phyloP scores from a whole-genome alignment of 2,888 invertebrate genomes.

The Galeopsomyia nigrocyanea region DNA sequence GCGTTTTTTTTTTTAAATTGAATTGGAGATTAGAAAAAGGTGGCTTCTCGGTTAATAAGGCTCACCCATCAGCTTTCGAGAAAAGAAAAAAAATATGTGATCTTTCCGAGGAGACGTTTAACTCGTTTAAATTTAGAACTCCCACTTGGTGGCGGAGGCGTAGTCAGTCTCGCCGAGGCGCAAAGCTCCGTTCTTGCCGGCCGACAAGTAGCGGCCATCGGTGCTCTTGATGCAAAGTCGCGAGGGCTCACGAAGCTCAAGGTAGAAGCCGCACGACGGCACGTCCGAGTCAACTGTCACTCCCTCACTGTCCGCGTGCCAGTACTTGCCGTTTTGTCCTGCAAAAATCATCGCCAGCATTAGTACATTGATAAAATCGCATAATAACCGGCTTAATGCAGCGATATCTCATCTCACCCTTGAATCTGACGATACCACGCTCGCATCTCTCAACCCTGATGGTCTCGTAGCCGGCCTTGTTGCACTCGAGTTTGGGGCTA shows the following conservation, averaged over 20 bases:
- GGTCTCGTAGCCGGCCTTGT: slow-evolving; percentile 94
- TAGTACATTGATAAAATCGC: no score
- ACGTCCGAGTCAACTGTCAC: slow-evolving; percentile 88
- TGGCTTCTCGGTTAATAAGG: background rate
- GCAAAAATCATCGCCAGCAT: slow-evolving; percentile 53
- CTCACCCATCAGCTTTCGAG: background rate
- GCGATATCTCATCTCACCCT: slow-evolving; percentile 74
- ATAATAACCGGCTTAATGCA: no score
- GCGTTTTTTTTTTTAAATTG: background rate
- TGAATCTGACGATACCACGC: slow-evolving; percentile 91
- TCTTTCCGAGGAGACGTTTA: background rate
- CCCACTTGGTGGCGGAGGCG: slow-evolving; percentile 91
- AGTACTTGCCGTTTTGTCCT: slow-evolving; percentile 95
- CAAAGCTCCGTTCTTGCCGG: slow-evolving; percentile 93
- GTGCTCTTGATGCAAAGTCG: slow-evolving; percentile 89
- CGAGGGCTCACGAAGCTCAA: slow-evolving; percentile 94
- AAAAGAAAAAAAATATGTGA: background rate
- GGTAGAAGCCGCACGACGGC: slow-evolving; percentile 87
- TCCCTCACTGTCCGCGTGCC: slow-evolving; percentile 91
- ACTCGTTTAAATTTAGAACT: slow-evolving; percentile 76
- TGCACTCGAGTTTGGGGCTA: slow-evolving; percentile 91
- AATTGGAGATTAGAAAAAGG: slow-evolving; percentile 28
- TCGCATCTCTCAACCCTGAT: slow-evolving; percentile 92
- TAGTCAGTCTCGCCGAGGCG: slow-evolving; percentile 85
- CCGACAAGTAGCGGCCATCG: slow-evolving; percentile 84